A percentile compares a stretch with the other conserved stretches of the same genome.
Conservation (phyloP, 2,888 invertebrate species). For the Cremastinae sp. region DNA sequence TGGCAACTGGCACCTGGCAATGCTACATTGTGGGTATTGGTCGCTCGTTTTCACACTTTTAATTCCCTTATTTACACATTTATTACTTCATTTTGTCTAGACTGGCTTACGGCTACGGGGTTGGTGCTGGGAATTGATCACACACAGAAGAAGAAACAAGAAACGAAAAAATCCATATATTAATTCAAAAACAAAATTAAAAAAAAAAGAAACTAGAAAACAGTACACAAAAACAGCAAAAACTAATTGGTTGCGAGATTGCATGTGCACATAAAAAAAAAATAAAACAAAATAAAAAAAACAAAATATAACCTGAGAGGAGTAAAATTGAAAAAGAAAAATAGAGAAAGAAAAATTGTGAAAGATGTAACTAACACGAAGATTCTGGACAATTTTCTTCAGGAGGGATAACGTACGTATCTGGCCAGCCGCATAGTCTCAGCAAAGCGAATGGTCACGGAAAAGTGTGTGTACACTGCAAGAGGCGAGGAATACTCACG, state of each 20-base stretch:
- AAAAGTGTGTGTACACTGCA: conserved; percentile 81
- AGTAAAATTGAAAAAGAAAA: too few species aligned
- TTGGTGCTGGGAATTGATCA: conserved; percentile 79
- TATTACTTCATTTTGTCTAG: conserved; percentile 66
- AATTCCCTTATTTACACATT: conserved; percentile 40
- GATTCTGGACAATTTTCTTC: conserved; percentile 79
- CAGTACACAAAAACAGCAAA: conserved; percentile 52
- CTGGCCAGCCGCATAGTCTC: conserved; percentile 80
- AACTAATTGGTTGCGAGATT: conserved; percentile 72
- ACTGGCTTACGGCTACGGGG: conserved; percentile 78
- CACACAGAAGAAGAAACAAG: conserved; percentile 55
- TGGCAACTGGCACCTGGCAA: conserved; percentile 78
- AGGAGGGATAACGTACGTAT: conserved; percentile 79
- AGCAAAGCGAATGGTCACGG: conserved; percentile 81
- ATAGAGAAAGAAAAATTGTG: conserved; percentile 1
- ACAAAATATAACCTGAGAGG: too few species aligned
- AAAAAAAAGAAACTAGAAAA: conserved; percentile 56
- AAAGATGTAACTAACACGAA: conserved; percentile 75
- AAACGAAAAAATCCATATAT: conserved; percentile 62
- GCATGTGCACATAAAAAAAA: conserved; percentile 75
- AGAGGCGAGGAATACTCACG: conserved; percentile 79
- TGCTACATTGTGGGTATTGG: conserved; percentile 78
- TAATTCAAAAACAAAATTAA: conserved; percentile 61
- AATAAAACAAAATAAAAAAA: too few species aligned
- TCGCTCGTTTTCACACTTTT: conserved; percentile 66